Evolutionary conservation across 2,888 invertebrate species (phyloP), one percentile per base, ranked within the genome.

Genomic region (Anodontia alba): DNA sequence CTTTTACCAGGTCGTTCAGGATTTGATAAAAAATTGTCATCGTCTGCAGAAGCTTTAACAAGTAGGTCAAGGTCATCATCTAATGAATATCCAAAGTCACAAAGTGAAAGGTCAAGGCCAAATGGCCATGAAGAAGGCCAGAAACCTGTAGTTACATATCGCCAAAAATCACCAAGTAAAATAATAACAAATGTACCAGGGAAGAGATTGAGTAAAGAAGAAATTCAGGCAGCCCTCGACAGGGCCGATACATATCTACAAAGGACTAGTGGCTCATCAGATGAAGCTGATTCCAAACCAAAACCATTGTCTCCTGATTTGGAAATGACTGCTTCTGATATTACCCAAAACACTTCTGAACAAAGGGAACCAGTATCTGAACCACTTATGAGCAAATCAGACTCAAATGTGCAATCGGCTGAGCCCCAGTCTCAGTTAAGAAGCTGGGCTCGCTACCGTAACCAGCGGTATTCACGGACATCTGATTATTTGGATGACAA

Each of bases 171-270:
- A 15, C 72, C 80, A 12, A 51, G 72, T n/a, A 84, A 86, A 36
- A 80, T 76, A 43, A 57, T 33, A 73, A 73, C 54, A 12, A 72
- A 73, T 33, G 75, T 71, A 33, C 74, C 83, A 8, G 81, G 83
- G 15, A 90, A 90, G 68, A 77, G 91, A 38, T 71, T 92, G 12
- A 91, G 91, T 81, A 86, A 86, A 46, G 90, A 92, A 43, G 91
- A 92, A 75, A 91, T 92, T 54, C 89, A 91, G 72, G 88, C 89
- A 51, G 91, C 92, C 15, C 67, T 92, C 23, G 89, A 90, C 42
- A 76, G 86, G 71, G 92, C 92, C 12, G 91, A 92, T 72, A 81
- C 84, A 15, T 92, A 92, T 83, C 86, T 91, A 66, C 81, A 88
- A 42, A 87, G 83, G 43, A 74, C 85, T 2, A 78, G 76, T 49